Evolutionary conservation across 92 coral and sea anemone species (phyloP), one percentile per base, ranked within the genome.

Genomic region (Scolanthus callimorphus): DNA sequence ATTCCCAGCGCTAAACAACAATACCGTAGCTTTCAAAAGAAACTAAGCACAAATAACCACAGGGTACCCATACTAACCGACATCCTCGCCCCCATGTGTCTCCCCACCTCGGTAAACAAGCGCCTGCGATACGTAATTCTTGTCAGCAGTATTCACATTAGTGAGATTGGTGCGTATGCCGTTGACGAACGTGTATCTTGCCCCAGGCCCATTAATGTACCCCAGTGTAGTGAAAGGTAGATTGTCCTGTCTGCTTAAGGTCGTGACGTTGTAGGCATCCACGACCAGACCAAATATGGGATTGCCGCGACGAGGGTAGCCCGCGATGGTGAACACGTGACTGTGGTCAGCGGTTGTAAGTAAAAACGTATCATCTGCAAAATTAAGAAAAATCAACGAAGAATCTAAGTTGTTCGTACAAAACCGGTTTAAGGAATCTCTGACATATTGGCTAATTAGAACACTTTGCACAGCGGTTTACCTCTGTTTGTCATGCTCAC

Each of bases 161-260:
- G 97, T 91, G 11, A 91, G 79, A 67, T 91, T 61, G 25, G 25
- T 44, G 27, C 97, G 73, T 17, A 57, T 43, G 25, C 65, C 80
- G 29, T 71, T 66, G 6, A 6, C 15, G 43, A 15, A 6, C 6
- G 49, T 31, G n/a, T n/a, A n/a, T n/a, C n/a, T n/a, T 26, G 90
- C 97, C 0, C 92, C 97, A 2, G 89, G 97, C 4, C 96, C 97
- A 50, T 91, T 88, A 27, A 85, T 84, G 59, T 87, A 91, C 1
- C 92, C 84, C 23, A 91, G 66, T 38, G 86, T 78, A 15, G 90
- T 79, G 69, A 66, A 78, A 2, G 97, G 96, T 20, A 75, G 50
- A 4, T 50, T 64, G 49, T 91, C 97, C 0, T 59, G 37, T 17
- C 78, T 83, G 0, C 24, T 20, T 3, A 1, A 23, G 9, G 58